A percentile compares a stretch with the other conserved stretches of the same genome.
These are phyloP conservation scores for Stictocephala bisonia DNA, from an alignment of 2,888 invertebrate genomes.

Conservation along the genomic window DNA sequence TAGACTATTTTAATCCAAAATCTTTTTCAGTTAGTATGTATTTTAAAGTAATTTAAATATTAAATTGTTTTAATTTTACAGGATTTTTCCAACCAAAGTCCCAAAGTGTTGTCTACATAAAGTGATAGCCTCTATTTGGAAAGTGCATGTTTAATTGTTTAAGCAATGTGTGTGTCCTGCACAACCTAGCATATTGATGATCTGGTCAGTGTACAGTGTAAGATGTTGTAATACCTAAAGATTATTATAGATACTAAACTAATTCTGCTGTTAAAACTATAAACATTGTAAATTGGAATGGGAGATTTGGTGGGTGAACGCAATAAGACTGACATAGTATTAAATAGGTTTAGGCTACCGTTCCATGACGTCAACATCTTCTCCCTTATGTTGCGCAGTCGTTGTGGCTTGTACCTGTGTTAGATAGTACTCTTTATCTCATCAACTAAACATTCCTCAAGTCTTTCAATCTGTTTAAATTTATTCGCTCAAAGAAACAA, in stretches of 20 bases:
- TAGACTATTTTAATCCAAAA: no score
- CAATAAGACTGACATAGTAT: conserved; percentile 45
- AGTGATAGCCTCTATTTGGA: no score
- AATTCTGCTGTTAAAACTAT: conserved; percentile 51
- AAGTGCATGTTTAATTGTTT: conserved; percentile 29
- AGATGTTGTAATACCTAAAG: conserved; percentile 48
- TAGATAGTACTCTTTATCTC: background rate
- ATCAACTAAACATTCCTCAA: background rate
- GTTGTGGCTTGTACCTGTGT: conserved; percentile 25
- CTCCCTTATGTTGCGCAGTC: conserved; percentile 1
- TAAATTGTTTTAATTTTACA: no score
- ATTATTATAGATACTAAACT: conserved; percentile 45
- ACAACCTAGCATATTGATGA: conserved; percentile 38
- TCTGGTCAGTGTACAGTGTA: conserved; percentile 49
- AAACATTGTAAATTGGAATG: conserved; percentile 35
- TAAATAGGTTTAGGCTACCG: conserved; percentile 43
- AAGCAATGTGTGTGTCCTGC: conserved; percentile 29
- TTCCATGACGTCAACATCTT: conserved; percentile 33
- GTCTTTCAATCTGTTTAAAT: background rate
- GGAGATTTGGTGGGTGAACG: conserved; percentile 20
- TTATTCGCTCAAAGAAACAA: background rate
- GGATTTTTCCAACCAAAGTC: no score
- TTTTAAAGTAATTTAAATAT: no score
- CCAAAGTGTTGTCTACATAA: no score
- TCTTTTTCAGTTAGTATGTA: no score